phyloP scores from a whole-genome alignment of 2,888 invertebrate genomes.

The Chalcis sispes region DNA sequence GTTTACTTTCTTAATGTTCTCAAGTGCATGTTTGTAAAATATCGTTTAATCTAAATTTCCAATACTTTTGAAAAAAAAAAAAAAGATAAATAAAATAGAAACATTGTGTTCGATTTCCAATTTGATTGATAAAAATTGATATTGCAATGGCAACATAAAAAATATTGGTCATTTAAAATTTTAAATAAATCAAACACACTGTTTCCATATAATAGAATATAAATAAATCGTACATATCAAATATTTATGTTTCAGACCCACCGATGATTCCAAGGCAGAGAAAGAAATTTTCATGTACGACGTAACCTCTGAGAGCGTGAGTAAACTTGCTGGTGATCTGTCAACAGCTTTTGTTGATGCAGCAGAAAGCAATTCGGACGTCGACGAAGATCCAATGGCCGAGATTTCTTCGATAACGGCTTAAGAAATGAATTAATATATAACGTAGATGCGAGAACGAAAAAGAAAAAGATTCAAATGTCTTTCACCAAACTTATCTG shows the following conservation, averaged over 20 bases:
- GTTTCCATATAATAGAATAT: background rate
- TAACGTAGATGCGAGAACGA: background rate
- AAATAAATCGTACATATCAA: constrained; percentile 3
- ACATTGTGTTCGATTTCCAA: too few species aligned
- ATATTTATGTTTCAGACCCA: constrained; percentile 75
- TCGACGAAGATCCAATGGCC: constrained; percentile 54
- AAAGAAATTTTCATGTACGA: constrained; percentile 94
- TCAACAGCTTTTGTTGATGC: constrained; percentile 91
- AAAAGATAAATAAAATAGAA: too few species aligned
- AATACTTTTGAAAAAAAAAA: too few species aligned
- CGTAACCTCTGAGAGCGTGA: constrained; percentile 84
- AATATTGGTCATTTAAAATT: too few species aligned
- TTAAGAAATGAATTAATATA: background rate
- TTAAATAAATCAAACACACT: background rate
- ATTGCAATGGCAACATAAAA: too few species aligned
- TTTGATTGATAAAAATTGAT: too few species aligned
- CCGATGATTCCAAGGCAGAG: constrained; percentile 76
- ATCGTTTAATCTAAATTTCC: too few species aligned
- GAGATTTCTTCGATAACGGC: constrained; percentile 1
- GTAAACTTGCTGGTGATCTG: constrained; percentile 87
- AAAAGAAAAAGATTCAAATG: background rate
- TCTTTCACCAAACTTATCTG: constrained; percentile 9
- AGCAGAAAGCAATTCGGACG: constrained; percentile 87
- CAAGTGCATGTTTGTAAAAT: too few species aligned
- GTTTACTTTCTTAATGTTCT: too few species aligned